Conservation (phyloP, 2,113 vertebrate species). For the Mixornis gularis region DNA sequence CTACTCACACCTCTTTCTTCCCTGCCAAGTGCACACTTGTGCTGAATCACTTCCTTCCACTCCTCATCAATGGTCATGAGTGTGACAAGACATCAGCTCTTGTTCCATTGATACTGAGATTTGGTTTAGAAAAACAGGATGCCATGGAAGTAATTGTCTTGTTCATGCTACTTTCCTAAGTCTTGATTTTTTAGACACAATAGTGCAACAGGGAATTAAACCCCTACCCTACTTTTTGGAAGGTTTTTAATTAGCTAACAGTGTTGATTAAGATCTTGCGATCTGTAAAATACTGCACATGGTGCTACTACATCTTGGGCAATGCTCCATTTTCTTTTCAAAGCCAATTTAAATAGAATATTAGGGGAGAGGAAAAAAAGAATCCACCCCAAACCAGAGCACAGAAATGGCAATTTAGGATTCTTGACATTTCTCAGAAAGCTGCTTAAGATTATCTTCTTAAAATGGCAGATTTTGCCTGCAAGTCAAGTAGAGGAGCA, state of each 20-base stretch:
- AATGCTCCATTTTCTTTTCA: neutral
- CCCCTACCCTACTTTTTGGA: neutral
- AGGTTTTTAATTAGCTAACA: neutral
- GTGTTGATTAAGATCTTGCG: neutral
- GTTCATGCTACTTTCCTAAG: neutral
- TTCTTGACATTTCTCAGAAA: constrained; percentile 27
- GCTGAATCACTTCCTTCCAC: neutral
- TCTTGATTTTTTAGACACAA: neutral
- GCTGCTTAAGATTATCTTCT: constrained; percentile 47
- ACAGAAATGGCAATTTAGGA: constrained; percentile 3
- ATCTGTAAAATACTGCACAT: neutral
- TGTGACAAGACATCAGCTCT: neutral
- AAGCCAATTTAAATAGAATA: neutral
- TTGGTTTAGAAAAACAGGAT: neutral
- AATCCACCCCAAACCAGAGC: neutral
- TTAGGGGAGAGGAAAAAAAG: neutral
- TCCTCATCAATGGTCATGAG: neutral
- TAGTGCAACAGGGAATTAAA: neutral
- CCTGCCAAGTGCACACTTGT: neutral
- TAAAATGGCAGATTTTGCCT: constrained; percentile 16
- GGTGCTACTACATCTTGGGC: neutral
- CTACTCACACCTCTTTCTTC: neutral
- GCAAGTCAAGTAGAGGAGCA: constrained; percentile 14
- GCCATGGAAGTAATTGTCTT: neutral
- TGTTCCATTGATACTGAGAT: neutral